phyloP scores from a whole-genome alignment of 2,113 vertebrate species.

The Rhea americana region DNA sequence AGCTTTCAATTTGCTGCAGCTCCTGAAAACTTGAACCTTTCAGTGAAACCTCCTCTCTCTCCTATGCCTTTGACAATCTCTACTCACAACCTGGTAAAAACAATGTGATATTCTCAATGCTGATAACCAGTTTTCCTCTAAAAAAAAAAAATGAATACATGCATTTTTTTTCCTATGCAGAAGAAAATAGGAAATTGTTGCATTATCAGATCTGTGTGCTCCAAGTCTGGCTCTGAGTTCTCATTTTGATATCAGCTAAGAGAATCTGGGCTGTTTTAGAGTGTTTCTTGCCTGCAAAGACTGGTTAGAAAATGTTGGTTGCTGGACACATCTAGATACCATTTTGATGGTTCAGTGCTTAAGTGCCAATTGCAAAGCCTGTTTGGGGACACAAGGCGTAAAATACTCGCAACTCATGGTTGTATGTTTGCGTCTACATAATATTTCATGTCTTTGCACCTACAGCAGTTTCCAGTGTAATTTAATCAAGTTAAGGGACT shows the following conservation, averaged over 20 bases:
- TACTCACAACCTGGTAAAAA: background rate
- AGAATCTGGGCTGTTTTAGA: background rate
- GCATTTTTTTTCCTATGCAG: background rate
- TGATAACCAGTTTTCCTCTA: background rate
- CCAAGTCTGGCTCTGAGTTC: background rate
- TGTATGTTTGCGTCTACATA: background rate
- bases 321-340: background rate
- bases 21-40: background rate
- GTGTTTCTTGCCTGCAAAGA: background rate
- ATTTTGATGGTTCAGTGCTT: background rate
- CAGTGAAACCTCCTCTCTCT: background rate
- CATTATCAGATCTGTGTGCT: background rate
- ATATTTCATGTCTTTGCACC: background rate
- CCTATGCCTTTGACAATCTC: background rate
- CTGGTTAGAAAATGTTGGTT: background rate
- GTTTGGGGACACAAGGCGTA: fast-evolving
- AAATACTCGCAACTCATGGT: background rate
- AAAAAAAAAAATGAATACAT: background rate
- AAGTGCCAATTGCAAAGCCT: background rate
- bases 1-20: background rate
- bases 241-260: background rate
- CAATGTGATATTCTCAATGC: background rate
- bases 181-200: background rate
- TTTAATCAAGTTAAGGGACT: background rate
- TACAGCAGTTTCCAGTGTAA: background rate